phyloP scores from a whole-genome alignment of 2,797 vertebrate species.

The Darevskia mixta region DNA sequence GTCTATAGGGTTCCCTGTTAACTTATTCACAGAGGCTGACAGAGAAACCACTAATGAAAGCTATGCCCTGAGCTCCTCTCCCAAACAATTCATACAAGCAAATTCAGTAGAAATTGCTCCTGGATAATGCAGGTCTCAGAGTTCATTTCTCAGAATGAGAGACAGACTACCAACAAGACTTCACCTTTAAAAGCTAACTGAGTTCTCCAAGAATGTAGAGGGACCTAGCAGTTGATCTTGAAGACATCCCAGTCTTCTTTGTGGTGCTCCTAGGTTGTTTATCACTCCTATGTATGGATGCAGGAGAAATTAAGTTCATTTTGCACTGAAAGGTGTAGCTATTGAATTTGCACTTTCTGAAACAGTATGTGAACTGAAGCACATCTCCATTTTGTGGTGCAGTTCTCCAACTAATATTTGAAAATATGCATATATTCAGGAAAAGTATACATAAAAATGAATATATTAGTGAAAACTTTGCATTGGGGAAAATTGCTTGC shows the following conservation, averaged over 20 bases:
- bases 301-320: no score
- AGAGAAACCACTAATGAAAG: background rate
- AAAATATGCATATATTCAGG: no score
- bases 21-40: background rate
- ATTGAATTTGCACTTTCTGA: no score
- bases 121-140: background rate
- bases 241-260: background rate
- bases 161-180: background rate
- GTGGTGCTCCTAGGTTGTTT: background rate
- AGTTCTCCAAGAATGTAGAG: background rate
- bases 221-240: background rate
- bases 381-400: no score
- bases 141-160: background rate
- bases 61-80: background rate
- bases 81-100: background rate
- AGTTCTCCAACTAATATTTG: no score
- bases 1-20: background rate
- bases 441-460: no score
- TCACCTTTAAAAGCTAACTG: background rate
- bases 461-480: no score
- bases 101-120: background rate
- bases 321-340: no score
- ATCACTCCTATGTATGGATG: no score
- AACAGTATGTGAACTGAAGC: no score
- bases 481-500: no score